Conservation (phyloP, 2,888 invertebrate species). For the Brachyopa scutellaris region DNA sequence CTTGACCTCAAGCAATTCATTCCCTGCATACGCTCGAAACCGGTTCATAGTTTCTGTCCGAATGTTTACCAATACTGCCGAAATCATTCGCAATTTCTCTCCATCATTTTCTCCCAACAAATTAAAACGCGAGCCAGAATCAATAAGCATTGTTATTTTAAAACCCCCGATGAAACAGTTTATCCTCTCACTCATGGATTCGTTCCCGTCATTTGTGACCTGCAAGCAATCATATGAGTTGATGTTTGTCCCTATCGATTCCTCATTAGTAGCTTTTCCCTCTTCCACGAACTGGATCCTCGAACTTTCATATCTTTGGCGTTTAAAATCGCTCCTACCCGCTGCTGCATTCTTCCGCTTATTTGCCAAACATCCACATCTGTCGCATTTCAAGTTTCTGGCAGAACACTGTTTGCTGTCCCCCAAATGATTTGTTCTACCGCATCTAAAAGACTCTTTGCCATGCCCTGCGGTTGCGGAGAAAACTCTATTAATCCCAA, state of each 20-base stretch:
- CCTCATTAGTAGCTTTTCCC: neutral
- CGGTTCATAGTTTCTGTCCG: no score
- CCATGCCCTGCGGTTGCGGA: no score
- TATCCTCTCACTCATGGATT: neutral
- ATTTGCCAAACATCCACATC: no score
- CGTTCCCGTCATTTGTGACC: neutral
- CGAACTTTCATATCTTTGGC: neutral
- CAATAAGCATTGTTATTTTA: no score
- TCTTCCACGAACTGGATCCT: neutral
- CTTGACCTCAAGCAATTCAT: no score
- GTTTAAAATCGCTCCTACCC: neutral
- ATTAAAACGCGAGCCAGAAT: no score
- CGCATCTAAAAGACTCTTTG: no score
- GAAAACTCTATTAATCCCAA: constrained; percentile 11
- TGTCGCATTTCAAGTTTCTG: neutral
- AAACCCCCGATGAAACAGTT: neutral
- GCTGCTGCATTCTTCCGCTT: no score
- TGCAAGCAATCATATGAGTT: neutral
- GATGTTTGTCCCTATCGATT: neutral
- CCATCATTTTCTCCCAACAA: neutral
- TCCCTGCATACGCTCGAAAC: no score
- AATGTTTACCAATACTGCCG: neutral
- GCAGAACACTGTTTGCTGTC: neutral
- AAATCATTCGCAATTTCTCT: neutral
- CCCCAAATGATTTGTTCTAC: neutral